phyloP scores from a whole-genome alignment of 2,113 vertebrate species.

The Callocephalon fimbriatum region DNA sequence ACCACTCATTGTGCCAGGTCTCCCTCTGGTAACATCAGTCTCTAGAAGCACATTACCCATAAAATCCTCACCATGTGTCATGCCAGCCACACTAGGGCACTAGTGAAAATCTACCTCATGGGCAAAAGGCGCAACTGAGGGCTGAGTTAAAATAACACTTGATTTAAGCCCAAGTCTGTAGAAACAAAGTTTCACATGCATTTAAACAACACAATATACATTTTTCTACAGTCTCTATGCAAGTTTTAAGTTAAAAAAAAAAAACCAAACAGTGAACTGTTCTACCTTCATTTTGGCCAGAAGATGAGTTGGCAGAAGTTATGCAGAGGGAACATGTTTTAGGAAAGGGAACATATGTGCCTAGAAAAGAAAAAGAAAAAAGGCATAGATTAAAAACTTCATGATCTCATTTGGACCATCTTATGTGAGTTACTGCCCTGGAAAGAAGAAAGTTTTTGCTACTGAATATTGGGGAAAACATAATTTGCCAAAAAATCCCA shows the following conservation, averaged over 20 bases:
- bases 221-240: neutral
- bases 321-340: neutral
- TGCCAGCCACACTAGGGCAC: neutral
- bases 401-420: neutral
- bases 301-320: neutral
- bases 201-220: neutral
- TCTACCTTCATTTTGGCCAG: neutral
- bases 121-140: neutral
- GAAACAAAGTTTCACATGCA: neutral
- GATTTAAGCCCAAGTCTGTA: neutral
- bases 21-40: neutral
- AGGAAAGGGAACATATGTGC: neutral
- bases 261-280: neutral
- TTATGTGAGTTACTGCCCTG: neutral
- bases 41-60: neutral
- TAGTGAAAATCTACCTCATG: neutral
- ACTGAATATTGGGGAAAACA: neutral
- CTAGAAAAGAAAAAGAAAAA: neutral
- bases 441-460: conserved; percentile 17
- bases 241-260: neutral
- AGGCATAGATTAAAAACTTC: neutral
- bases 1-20: neutral
- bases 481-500: neutral
- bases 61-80: neutral
- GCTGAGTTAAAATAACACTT: neutral